Base-by-base conservation (phyloP, 2,113 vertebrate species). In the Salminus brasiliensis region DNA sequence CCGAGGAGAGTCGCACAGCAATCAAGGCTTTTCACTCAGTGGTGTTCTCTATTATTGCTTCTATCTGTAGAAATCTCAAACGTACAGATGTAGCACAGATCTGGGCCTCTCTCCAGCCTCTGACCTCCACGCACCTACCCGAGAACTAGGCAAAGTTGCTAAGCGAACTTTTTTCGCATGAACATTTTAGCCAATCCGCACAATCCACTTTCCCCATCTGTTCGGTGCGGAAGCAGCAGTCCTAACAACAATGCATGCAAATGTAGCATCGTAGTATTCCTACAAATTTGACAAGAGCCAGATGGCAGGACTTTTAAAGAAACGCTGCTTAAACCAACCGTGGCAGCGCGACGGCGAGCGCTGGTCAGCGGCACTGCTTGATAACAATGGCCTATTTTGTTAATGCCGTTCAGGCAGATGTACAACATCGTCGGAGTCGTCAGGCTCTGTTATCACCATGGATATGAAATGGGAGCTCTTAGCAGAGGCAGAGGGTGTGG, bases 251-350 rank as follows among this genome's bases (percentile, higher is more conserved):
- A 79, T 66, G 30, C 57, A 66, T 72, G 45, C 59, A 72, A 73
- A 66, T 66, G 47, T 55, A 55, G 53, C 52, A n/a, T 59, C 32
- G 27, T 59, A 69, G 32, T 25, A 73, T 72, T 79, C 11, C 15
- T 73, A 43, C 45, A 72, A 73, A 66, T 73, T 65, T 73, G 69
- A 79, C 67, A 78, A 71, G 27, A 47, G 34, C 59, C 78, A 79
- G 78, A 79, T 79, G 78, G 78, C 32, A 62, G 16, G 13, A 47
- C 29, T 39, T 39, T 41, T 32, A 25, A 21, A 34, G 15, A 78
- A 72, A 39, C 53, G 45, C 70, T 53, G 47, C 27, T 27, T 55
- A 53, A 55, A 45, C 52, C 4, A 55, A 36, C 13, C 57, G 39
- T 47, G 49, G 15, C 9, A 49, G 25, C 23, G 36, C 25, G 27